A percentile compares a stretch with the other conserved stretches of the same genome.
Conservation (phyloP, 1,140 invertebrate genomes). For the Bombus cullumanus region DNA sequence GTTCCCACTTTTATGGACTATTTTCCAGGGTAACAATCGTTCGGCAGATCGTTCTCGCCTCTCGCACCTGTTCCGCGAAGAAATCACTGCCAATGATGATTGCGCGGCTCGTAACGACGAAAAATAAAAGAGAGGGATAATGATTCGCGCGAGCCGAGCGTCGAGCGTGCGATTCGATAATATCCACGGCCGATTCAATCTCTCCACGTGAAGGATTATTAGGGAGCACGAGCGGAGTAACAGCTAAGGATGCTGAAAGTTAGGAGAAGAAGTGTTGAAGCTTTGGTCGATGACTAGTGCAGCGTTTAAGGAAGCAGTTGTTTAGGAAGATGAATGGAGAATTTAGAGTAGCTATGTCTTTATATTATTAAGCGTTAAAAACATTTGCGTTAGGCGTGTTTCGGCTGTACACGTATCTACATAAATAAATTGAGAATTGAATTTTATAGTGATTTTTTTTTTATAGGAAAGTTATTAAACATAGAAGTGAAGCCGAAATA, state of each 20-base stretch:
- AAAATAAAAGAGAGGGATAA: constrained; percentile 1
- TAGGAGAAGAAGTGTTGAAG: not conserved
- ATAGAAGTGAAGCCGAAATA: no score
- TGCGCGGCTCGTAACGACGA: constrained; percentile 12
- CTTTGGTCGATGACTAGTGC: not conserved
- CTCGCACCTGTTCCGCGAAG: constrained; percentile 27
- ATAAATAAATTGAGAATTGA: no score
- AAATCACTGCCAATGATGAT: constrained; percentile 1
- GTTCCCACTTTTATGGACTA: not conserved
- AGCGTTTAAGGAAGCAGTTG: not conserved
- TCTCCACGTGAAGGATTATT: not conserved
- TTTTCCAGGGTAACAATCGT: not conserved
- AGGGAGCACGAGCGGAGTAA: not conserved
- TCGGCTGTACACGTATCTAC: no score
- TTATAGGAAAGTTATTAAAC: no score
- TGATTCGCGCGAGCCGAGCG: constrained; percentile 1
- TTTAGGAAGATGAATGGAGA: not conserved
- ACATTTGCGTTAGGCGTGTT: no score
- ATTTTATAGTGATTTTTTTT: no score
- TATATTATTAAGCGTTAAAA: no score
- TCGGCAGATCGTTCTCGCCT: not conserved
- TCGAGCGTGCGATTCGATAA: constrained; percentile 19
- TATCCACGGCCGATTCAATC: constrained; percentile 11
- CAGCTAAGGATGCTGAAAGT: not conserved
- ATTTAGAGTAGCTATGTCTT: not conserved